phyloP scores from a whole-genome alignment of 2,888 invertebrate genomes.

The Macrophya alboannulata region DNA sequence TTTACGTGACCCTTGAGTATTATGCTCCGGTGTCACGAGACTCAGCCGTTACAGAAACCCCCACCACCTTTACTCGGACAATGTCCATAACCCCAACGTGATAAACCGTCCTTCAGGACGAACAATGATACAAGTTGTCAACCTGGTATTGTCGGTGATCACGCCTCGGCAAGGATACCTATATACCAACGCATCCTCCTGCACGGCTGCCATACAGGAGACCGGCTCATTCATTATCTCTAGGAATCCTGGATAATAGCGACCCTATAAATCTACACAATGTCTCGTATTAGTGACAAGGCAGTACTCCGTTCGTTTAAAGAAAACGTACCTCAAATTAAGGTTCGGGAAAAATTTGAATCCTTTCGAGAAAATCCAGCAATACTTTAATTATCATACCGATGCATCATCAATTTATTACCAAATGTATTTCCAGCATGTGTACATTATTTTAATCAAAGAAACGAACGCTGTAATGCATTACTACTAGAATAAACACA shows the following conservation, averaged over 20 bases:
- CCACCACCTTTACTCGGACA: constrained; percentile 65
- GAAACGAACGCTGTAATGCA: background rate
- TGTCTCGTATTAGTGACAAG: constrained; percentile 46
- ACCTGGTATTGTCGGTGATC: constrained; percentile 59
- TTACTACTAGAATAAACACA: background rate
- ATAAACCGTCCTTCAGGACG: constrained; percentile 59
- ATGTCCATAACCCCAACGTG: constrained; percentile 65
- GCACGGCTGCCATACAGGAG: constrained; percentile 22
- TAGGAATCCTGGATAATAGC: constrained; percentile 45
- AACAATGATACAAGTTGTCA: constrained; percentile 59
- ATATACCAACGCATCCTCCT: constrained; percentile 47
- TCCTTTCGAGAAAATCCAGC: background rate
- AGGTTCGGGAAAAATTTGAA: background rate
- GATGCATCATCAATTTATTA: background rate
- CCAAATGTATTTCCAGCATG: background rate
- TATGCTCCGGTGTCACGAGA: constrained; percentile 57
- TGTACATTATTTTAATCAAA: background rate
- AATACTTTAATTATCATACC: background rate
- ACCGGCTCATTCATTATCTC: constrained; percentile 49
- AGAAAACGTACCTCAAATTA: background rate
- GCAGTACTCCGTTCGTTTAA: background rate
- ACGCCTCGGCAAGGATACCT: constrained; percentile 58
- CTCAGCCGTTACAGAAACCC: constrained; percentile 57
- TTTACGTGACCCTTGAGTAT: constrained; percentile 54
- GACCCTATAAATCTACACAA: constrained; percentile 49